Evolutionary conservation across 2,113 vertebrate genomes (phyloP).

Genomic region (Phaetusa simplex): DNA sequence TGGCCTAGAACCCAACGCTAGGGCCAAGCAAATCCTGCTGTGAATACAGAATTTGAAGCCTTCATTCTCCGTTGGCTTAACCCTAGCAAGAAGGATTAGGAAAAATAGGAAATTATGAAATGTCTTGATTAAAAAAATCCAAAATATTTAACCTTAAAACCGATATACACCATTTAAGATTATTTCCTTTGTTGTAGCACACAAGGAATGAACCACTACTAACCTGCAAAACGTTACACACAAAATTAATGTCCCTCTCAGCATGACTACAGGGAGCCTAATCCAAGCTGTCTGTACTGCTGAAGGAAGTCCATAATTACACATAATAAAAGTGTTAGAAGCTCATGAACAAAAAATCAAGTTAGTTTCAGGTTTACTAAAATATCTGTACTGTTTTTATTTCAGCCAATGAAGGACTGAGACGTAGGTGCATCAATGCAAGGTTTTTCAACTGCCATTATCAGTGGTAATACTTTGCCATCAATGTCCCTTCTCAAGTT

Average conservation of each 20-base stretch:
- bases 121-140: neutral
- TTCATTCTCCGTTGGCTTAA: neutral
- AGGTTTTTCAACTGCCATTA: neutral
- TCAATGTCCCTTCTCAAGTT: neutral
- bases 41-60: neutral
- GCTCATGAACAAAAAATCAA: neutral
- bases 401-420: neutral
- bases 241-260: neutral
- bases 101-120: neutral
- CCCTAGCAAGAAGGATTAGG: neutral
- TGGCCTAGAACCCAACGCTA: neutral
- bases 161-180: neutral
- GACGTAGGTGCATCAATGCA: neutral
- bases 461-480: neutral
- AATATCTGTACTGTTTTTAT: neutral
- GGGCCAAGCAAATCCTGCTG: neutral
- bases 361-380: neutral
- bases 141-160: neutral
- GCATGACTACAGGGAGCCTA: neutral
- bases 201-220: neutral
- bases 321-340: neutral
- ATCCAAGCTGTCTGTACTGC: neutral
- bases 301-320: neutral
- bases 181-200: neutral
- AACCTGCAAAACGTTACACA: neutral